Evolutionary conservation across 2,888 invertebrate species (phyloP).

Genomic region (Drosophila limbata): DNA sequence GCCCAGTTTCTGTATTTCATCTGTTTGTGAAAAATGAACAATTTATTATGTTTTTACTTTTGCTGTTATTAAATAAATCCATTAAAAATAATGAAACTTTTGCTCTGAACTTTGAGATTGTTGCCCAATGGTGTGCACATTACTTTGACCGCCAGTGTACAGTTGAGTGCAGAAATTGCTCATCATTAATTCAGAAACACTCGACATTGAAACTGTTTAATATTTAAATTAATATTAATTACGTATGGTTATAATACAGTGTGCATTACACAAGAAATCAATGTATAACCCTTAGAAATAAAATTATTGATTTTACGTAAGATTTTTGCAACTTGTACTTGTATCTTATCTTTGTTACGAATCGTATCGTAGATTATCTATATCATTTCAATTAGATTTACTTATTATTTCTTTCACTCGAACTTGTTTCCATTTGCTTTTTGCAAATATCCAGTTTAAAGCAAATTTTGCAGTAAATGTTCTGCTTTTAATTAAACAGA

Average conservation of each 20-base stretch:
- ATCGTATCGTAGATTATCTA: neutral
- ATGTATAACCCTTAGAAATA: neutral
- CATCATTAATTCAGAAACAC: slow-evolving; percentile 13
- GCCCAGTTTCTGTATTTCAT: slow-evolving; percentile 20
- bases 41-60: slow-evolving; percentile 5
- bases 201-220: slow-evolving; percentile 7
- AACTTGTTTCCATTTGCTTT: neutral
- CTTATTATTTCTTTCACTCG: neutral
- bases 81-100: slow-evolving; percentile 13
- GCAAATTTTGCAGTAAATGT: slow-evolving; percentile 11
- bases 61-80: slow-evolving; percentile 11
- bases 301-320: slow-evolving; percentile 3
- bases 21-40: slow-evolving; percentile 5
- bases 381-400: neutral
- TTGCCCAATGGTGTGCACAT: slow-evolving; percentile 6
- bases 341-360: slow-evolving; percentile 9
- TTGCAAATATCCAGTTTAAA: slow-evolving; percentile 3
- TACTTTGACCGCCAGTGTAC: slow-evolving; percentile 28
- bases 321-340: slow-evolving; percentile 1
- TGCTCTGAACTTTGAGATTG: neutral
- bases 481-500: slow-evolving; percentile 14
- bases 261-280: slow-evolving; percentile 6
- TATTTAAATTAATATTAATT: neutral
- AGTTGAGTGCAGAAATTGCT: slow-evolving; percentile 10
- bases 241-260: neutral